Conservation (phyloP, 2,888 invertebrate genomes). For the Apeira syringaria region DNA sequence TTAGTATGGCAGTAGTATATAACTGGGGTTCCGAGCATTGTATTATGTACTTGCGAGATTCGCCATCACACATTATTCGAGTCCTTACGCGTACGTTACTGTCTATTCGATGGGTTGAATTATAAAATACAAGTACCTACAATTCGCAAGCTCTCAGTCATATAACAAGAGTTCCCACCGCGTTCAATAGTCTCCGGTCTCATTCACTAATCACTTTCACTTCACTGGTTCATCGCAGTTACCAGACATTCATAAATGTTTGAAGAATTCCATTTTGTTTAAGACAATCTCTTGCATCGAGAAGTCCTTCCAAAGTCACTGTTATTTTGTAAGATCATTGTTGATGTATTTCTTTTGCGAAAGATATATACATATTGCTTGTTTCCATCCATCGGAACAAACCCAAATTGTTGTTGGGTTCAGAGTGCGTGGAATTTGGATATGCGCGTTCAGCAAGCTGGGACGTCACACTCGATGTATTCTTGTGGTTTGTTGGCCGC, state of each 20-base stretch:
- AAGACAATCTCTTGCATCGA: slow-evolving; percentile 5
- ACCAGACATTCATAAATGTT: slow-evolving; percentile 28
- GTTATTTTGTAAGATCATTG: slow-evolving; percentile 15
- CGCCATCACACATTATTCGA: slow-evolving; percentile 63
- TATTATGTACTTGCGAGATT: slow-evolving; percentile 66
- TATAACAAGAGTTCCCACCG: slow-evolving; percentile 37
- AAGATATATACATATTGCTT: slow-evolving; percentile 2
- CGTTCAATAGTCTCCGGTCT: slow-evolving; percentile 35
- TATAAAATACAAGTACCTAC: slow-evolving; percentile 56
- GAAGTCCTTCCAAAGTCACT: slow-evolving; percentile 15
- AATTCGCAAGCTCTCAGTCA: slow-evolving; percentile 48
- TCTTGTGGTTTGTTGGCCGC: slow-evolving; percentile 86
- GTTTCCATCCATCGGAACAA: no score
- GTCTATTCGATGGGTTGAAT: slow-evolving; percentile 76
- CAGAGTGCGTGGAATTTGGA: no score
- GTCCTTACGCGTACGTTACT: slow-evolving; percentile 60
- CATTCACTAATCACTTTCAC: slow-evolving; percentile 38
- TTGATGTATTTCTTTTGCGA: slow-evolving; percentile 12
- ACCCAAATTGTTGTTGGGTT: no score
- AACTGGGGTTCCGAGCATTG: slow-evolving; percentile 55
- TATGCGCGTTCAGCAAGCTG: slow-evolving; percentile 60
- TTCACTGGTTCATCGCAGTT: slow-evolving; percentile 21
- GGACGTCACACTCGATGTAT: slow-evolving; percentile 85
- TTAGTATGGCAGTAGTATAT: slow-evolving; percentile 77
- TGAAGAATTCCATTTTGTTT: slow-evolving; percentile 20